Percentiles rank a stretch among this genome's conserved stretches.
Evolutionary conservation across 1,140 invertebrate species (phyloP).

Genomic region (Philotrypesis tridentata): DNA sequence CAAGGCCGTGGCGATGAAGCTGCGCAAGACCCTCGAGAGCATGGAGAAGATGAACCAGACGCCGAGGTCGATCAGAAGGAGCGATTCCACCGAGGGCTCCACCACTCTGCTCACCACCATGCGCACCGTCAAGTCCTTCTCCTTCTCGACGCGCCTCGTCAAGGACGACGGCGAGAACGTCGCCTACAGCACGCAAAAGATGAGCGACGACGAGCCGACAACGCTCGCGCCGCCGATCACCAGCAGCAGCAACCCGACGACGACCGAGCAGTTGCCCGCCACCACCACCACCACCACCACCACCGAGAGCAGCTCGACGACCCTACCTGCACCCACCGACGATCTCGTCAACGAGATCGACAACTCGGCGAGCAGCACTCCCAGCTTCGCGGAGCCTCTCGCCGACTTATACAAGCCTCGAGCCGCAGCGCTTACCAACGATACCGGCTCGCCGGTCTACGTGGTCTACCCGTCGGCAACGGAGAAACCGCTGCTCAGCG

Average conservation of each 20-base stretch:
- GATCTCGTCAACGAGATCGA: slow-evolving; percentile 38
- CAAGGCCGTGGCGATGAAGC: slow-evolving; percentile 47
- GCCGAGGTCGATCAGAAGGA: neutral
- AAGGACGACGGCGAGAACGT: slow-evolving; percentile 6
- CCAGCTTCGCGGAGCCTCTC: neutral
- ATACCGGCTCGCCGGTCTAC: slow-evolving; percentile 31
- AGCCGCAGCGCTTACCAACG: neutral
- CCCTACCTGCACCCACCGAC: neutral
- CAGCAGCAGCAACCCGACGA: neutral
- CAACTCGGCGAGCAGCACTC: neutral
- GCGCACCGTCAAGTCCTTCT: slow-evolving; percentile 39
- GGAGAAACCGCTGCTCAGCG: slow-evolving; percentile 44
- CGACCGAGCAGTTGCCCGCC: neutral
- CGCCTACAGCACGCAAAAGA: slow-evolving; percentile 6
- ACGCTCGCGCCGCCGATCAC: neutral
- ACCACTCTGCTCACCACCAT: slow-evolving; percentile 49
- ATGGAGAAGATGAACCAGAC: slow-evolving; percentile 39
- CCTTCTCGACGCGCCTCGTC: slow-evolving; percentile 42
- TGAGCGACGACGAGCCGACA: slow-evolving; percentile 4
- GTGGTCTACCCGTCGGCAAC: slow-evolving; percentile 48
- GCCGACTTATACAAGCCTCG: slow-evolving; percentile 15
- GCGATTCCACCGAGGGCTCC: slow-evolving; percentile 32
- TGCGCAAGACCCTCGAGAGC: slow-evolving; percentile 41
- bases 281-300: neutral
- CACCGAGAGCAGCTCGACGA: neutral